Base-by-base conservation (phyloP, 1,140 invertebrate genomes). In the Rhizoglyphus robini region DNA sequence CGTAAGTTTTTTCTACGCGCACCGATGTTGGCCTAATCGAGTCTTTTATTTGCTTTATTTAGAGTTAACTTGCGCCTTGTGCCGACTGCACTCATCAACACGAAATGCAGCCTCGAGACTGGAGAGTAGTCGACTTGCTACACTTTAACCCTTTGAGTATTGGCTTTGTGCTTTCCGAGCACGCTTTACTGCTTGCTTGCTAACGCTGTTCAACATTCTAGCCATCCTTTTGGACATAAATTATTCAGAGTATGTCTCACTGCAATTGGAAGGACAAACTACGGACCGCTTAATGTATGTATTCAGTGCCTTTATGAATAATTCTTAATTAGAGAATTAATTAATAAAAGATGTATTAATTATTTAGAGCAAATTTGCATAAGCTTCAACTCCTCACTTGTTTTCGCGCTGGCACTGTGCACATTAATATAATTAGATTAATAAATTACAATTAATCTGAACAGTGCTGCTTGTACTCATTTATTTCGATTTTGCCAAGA, bases 371-470 rank as follows among this genome's bases (percentile, higher is more conserved):
- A 46, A 46, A 46, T 46, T 46, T 46, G 41, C 41, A 46, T 46
- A 46, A 15, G 41, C 15, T 23, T 15, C 41, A 15, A 23, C 41
- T 23, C 15, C 41, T 23, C 23, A 15, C 41, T 46, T 46, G 23
- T 41, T 41, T 8, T 41, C 31, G 51, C 8, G 20, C 51, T 54
- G 8, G 51, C 36, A 8, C 18, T 54, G 8, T 54, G 51, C 8
- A 25, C 51, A 54, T 54, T 54, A 54, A 8, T 27, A 15, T 54
- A 54, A 54, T 54, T 54, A 54, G 51, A 41, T 54, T 32, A 54
- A 54, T 54, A 54, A 54, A 54, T 54, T 54, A 54, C 20, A 54
- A 54, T 54, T 54, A 54, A 54, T 54, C 31, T 54, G 23, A 54
- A 54, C 51, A 54, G 8, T 54, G 8, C 8, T 54, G 20, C 20